Evolutionary conservation across 2,113 vertebrate genomes (phyloP), one percentile per base, ranked within the genome.

Genomic region (Gnathonemus longibarbis): DNA sequence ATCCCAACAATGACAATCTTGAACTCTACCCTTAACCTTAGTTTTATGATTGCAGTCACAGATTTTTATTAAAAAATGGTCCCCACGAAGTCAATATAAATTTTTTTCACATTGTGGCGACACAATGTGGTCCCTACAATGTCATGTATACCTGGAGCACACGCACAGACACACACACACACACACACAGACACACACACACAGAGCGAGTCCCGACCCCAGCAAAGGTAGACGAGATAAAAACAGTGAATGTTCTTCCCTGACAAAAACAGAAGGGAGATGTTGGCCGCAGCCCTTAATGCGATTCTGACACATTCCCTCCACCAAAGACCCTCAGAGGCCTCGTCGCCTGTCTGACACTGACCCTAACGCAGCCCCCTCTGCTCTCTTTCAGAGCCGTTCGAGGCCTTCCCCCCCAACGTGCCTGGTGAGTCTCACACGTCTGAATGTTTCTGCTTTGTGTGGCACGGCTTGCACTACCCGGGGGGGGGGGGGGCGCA

Each of bases 331-430:
- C 42, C 92, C 88, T 93, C 94, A 94, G 90, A 58, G 91, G 92
- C 91, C 58, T 5, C 70, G 88, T 31, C 27, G 13, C 31, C 50
- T 15, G 15, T 21, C n/a, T 35, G n/a, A 53, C 46, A 24, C 80
- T 48, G 10, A 48, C 39, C 39, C 42, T 46, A 24, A 84, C 42
- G 2, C 19, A 0, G 90, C 49, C 77, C 77, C 91, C 35, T 90
- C 77, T 88, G 92, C 92, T 93, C 90, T 91, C 93, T 94, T 94
- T 90, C 96, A 99, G 98, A 98, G 93, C 98, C 98, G 90, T 95
- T 97, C 85, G 93, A 96, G 2, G 98, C 98, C 39, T 98, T 99
- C 91, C 96, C 97, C 93, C 97, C 97, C 31, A 97, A 98, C 93
- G 96, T 96, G 91, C 93, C 94, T 77, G 97, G 96, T 96, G 93